Conservation (phyloP, 64 coral and sea anemone species). For the Catalaphyllia jardinei region DNA sequence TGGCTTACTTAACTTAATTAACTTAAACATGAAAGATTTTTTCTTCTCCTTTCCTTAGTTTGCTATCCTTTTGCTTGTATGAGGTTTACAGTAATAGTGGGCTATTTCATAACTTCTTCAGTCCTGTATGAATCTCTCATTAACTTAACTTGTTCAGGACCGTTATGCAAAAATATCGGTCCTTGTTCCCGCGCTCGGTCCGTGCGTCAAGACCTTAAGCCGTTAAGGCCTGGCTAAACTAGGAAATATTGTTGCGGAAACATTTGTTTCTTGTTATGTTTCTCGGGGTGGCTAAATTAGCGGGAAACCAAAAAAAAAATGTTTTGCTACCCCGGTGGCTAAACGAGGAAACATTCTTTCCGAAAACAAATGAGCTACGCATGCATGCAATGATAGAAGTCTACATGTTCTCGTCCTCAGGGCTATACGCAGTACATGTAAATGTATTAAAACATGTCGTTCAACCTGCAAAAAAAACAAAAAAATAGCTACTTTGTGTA, state of each 20-base stretch:
- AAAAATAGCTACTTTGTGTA: conserved; percentile 30
- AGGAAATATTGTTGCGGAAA: conserved; percentile 21
- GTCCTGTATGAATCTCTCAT: too few relatives aligned
- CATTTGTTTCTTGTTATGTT: conserved; percentile 12
- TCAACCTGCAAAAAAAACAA: neutral
- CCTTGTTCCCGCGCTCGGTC: too few relatives aligned
- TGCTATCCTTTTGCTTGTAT: too few relatives aligned
- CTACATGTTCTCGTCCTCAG: neutral
- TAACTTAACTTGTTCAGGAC: too few relatives aligned
- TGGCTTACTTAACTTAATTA: too few relatives aligned
- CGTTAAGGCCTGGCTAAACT: neutral
- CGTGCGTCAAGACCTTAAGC: too few relatives aligned
- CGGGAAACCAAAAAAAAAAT: neutral
- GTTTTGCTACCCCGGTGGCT: conserved; percentile 1
- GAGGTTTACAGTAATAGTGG: too few relatives aligned
- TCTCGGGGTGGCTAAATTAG: conserved; percentile 1
- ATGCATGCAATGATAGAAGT: neutral
- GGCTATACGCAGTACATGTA: conserved; percentile 21
- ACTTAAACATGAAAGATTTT: too few relatives aligned
- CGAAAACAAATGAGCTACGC: neutral
- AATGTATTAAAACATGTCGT: conserved; percentile 14
- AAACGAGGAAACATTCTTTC: neutral
- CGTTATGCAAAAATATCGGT: too few relatives aligned
- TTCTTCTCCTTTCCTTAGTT: too few relatives aligned
- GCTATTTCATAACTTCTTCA: too few relatives aligned